Conservation (phyloP, 2,888 invertebrate species). For the Cerastis rubricosa region DNA sequence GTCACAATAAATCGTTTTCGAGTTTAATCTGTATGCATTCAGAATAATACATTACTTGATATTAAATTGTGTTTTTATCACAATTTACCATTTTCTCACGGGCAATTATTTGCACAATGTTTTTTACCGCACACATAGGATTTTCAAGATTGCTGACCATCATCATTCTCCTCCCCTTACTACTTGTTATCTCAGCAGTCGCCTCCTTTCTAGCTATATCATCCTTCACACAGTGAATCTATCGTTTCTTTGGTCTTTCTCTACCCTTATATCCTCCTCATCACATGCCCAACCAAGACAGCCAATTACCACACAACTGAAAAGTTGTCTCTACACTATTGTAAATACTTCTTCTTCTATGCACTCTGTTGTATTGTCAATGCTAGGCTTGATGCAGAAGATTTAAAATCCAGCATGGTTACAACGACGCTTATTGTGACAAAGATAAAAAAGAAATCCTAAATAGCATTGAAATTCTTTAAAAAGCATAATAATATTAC, state of each 20-base stretch:
- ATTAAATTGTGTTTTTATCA: neutral
- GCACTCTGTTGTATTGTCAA: neutral
- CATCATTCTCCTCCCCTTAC: no score
- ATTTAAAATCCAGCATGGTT: neutral
- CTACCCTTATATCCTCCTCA: no score
- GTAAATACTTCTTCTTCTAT: neutral
- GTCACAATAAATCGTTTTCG: neutral
- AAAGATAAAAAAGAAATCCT: neutral
- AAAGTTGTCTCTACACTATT: no score
- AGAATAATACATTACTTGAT: slow-evolving; percentile 1
- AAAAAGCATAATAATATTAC: slow-evolving; percentile 75
- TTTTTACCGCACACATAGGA: neutral
- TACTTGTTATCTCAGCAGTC: no score
- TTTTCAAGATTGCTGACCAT: neutral
- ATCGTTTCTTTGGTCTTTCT: no score
- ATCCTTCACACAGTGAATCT: no score
- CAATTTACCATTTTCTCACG: neutral
- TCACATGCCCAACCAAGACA: no score
- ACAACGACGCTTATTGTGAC: neutral
- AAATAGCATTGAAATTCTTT: neutral
- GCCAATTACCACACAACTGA: no score
- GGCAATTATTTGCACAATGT: neutral
- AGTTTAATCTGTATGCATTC: neutral
- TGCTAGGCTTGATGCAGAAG: neutral
- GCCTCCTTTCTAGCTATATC: no score